A percentile compares a stretch with the other conserved stretches of the same genome.
Evolutionary conservation across 2,888 invertebrate genomes (phyloP).

Genomic region (Fragum fragum): DNA sequence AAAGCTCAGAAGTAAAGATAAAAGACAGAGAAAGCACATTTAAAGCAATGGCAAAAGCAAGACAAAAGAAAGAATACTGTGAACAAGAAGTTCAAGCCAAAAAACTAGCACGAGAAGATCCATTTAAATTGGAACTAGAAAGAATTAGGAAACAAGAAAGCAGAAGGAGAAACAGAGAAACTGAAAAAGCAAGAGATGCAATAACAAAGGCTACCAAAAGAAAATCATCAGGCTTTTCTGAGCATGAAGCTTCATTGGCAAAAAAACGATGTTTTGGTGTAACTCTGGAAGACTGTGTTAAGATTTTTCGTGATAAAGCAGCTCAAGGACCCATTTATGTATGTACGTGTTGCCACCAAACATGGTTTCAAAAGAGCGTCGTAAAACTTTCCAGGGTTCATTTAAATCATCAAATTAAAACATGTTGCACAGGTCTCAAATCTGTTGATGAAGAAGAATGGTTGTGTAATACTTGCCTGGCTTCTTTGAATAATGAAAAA

Average conservation of each 20-base stretch:
- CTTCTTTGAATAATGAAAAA: conserved; percentile 42
- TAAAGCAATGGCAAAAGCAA: not conserved
- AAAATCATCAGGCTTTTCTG: conserved; percentile 21
- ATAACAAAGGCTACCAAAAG: no score
- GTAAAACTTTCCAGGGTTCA: not conserved
- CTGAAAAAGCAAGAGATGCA: no score
- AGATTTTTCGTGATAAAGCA: conserved; percentile 6
- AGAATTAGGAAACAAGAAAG: no score
- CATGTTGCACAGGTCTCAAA: conserved; percentile 39
- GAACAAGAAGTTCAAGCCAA: not conserved
- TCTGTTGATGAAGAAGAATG: conserved; percentile 41
- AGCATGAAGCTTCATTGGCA: no score
- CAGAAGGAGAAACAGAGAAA: no score
- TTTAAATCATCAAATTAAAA: conserved; percentile 17
- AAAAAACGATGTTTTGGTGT: not conserved
- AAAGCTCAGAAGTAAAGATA: not conserved
- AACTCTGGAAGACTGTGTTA: not conserved
- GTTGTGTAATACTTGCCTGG: conserved; percentile 48
- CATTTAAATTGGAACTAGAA: no score
- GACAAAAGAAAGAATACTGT: not conserved
- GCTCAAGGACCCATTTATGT: not conserved
- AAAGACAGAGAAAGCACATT: no score
- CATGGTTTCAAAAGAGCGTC: conserved; percentile 34
- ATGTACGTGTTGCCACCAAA: conserved; percentile 32
- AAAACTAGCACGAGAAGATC: not conserved